Conservation (phyloP, 2,797 vertebrate genomes). For the Cuniculus paca region DNA sequence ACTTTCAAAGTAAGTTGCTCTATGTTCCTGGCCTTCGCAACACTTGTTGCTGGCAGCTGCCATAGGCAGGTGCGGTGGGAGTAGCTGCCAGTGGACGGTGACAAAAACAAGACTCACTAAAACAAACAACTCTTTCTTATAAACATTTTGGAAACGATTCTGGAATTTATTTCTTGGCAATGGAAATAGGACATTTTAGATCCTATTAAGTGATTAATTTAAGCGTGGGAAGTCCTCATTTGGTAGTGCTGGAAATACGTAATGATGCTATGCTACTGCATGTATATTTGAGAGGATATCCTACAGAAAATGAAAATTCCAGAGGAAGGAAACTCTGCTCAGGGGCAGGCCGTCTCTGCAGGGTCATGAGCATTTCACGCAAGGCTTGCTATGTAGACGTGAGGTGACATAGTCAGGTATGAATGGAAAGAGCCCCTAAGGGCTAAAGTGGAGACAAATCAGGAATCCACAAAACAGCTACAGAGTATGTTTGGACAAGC, state of each 20-base stretch:
- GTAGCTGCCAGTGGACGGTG: not conserved
- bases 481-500: not conserved
- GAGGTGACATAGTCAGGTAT: not conserved
- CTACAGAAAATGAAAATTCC: conserved; percentile 51
- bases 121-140: conserved; percentile 66
- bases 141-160: conserved; percentile 66
- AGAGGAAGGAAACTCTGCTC: conserved; percentile 18
- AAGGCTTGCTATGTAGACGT: not conserved
- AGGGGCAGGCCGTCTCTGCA: not conserved
- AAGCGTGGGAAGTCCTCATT: conserved; percentile 27
- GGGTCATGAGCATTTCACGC: not conserved
- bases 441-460: conserved; percentile 5
- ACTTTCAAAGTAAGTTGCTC: conserved; percentile 48
- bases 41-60: conserved; percentile 41
- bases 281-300: not conserved
- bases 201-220: conserved; percentile 43
- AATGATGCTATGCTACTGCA: not conserved
- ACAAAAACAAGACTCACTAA: conserved; percentile 62
- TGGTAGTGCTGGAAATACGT: conserved; percentile 40
- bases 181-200: conserved; percentile 37
- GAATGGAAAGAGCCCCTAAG: not conserved
- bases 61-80: conserved; percentile 36
- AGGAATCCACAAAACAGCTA: conserved; percentile 10
- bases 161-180: conserved; percentile 61
- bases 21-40: not conserved